Evolutionary conservation across 2,113 vertebrate species (phyloP), one percentile per base, ranked within the genome.

Genomic region (Sprattus sprattus): DNA sequence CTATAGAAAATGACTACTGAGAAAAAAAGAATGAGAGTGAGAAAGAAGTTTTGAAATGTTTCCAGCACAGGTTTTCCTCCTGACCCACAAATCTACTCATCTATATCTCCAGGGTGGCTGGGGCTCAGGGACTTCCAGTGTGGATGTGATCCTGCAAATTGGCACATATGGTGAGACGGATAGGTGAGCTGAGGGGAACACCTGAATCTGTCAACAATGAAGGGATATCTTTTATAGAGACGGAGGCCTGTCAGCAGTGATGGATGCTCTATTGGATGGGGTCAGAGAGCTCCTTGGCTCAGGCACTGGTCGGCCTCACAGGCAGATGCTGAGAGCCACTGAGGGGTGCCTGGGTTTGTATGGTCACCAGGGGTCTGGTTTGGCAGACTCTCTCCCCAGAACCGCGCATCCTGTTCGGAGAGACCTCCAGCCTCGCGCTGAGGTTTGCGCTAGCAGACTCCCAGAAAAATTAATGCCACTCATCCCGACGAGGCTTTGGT

Each of bases 171-270:
- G 71, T 3, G 32, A 22, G 46, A 86, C 81, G 87, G 67, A 86
- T 84, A 88, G 82, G 54, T 64, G 52, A 71, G 87, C 85, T 67
- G 84, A 3, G 39, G 88, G 88, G 90, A 88, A 86, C 75, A 87
- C 25, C 89, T 82, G 0, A 45, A 60, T 64, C 82, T 82, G 83
- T 84, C 86, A 84, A 81, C 83, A 88, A 84, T 87, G 87, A 91
- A 88, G 89, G 57, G 86, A 85, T 81, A 88, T 8, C 81, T 91
- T 90, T 85, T 52, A 83, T 87, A 84, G 88, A 92, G 93, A 93
- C 91, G 15, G 92, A 93, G 88, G 88, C 85, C 88, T 91, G 94
- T 92, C 93, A 89, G 16, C 4, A 39, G 90, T 93, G 94, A 94
- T 94, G 91, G 92, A 94, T 93, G 90, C 85, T 82, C 88, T 15